These are phyloP conservation scores for Anticlea derivata DNA, from an alignment of 2,888 invertebrate species.

Conservation along the genomic window DNA sequence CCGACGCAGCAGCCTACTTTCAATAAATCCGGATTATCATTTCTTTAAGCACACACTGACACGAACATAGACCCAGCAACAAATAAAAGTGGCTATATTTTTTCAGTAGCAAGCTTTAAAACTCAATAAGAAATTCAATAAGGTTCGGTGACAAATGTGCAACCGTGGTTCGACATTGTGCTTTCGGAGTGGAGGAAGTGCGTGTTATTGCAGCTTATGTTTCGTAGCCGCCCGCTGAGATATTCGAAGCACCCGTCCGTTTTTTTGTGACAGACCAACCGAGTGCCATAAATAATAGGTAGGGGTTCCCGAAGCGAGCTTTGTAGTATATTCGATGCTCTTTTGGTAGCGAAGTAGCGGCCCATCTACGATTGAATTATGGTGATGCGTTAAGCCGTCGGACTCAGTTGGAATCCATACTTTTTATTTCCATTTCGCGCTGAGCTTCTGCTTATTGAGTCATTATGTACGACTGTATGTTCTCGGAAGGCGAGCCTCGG, in stretches of 20 bases:
- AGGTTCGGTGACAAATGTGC: conserved; percentile 51
- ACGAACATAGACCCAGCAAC: conserved; percentile 41
- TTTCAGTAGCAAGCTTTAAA: conserved; percentile 55
- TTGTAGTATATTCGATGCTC: conserved; percentile 83
- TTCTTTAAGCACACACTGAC: conserved; percentile 60
- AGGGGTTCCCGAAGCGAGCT: conserved; percentile 78
- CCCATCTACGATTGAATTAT: conserved; percentile 79
- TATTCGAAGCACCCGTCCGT: conserved; percentile 80
- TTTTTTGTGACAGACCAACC: conserved; percentile 83
- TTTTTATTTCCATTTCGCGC: conserved; percentile 74
- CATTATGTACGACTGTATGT: conserved; percentile 51
- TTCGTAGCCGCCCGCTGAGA: conserved; percentile 80
- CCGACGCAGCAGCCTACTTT: conserved; percentile 61
- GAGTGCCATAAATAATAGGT: conserved; percentile 83
- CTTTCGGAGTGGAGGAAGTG: conserved; percentile 73
- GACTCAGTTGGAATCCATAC: conserved; percentile 67
- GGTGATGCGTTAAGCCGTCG: conserved; percentile 80
- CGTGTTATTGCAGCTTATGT: conserved; percentile 83
- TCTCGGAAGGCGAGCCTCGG: conserved; percentile 65
- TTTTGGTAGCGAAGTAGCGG: conserved; percentile 77
- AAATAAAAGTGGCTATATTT: conserved; percentile 52
- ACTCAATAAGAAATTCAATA: conserved; percentile 50
- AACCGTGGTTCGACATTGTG: conserved; percentile 51
- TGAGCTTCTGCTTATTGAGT: conserved; percentile 62
- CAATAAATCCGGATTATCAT: conserved; percentile 81